These are phyloP conservation scores for Todiramphus saurophagus DNA, from an alignment of 2,113 vertebrate genomes.

Conservation along the genomic window DNA sequence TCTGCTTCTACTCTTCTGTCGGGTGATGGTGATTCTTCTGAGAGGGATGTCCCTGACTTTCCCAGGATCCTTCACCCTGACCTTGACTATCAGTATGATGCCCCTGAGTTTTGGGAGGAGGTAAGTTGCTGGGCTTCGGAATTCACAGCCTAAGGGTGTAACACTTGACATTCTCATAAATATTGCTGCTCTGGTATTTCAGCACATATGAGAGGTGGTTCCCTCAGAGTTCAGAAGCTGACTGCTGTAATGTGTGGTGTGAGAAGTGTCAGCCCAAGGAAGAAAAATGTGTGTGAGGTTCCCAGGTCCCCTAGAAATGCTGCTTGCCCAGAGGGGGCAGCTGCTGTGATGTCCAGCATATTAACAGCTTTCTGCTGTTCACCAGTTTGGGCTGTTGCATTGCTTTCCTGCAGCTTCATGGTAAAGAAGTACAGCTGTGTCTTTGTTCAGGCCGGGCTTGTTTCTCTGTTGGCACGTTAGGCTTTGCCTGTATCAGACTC, in stretches of 20 bases:
- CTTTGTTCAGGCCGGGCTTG: background rate
- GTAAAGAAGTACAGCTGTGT: background rate
- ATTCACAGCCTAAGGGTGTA: background rate
- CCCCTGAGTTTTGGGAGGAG: conserved; percentile 83
- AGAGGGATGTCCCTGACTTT: conserved; percentile 80
- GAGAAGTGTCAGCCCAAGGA: background rate
- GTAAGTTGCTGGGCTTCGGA: conserved; percentile 73
- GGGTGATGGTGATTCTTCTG: conserved; percentile 88
- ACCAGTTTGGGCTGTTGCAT: background rate
- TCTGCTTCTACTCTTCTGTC: conserved; percentile 90
- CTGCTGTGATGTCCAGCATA: background rate
- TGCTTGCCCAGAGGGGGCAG: background rate
- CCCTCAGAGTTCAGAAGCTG: background rate
- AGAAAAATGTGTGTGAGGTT: background rate
- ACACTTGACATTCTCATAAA: background rate
- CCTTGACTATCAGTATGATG: conserved; percentile 90
- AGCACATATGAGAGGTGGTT: background rate
- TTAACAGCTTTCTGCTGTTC: background rate
- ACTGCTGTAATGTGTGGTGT: accelerated
- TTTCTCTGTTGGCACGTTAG: background rate
- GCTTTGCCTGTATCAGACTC: background rate
- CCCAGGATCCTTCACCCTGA: conserved; percentile 82
- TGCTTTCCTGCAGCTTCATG: background rate
- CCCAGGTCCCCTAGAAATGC: background rate
- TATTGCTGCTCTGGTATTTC: background rate